Evolutionary conservation across 2,888 invertebrate species (phyloP).

Genomic region (Watsonalla cultraria): DNA sequence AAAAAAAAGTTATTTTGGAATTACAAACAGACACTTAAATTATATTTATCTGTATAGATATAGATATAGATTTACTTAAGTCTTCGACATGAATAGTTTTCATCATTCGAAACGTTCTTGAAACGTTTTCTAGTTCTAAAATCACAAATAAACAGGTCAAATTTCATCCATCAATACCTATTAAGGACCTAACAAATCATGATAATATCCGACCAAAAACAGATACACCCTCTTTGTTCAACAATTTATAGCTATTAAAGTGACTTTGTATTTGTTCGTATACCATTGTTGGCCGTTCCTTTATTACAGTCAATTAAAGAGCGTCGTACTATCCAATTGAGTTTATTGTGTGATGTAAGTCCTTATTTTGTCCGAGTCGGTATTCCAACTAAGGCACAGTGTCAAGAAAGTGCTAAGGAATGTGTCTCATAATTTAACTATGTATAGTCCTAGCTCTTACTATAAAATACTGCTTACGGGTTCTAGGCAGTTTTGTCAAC

Average conservation of each 20-base stretch:
- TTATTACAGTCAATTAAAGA: slow-evolving; percentile 63
- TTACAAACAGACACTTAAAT: no score
- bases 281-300: slow-evolving; percentile 28
- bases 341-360: slow-evolving; percentile 47
- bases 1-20: no score
- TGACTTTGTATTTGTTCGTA: slow-evolving; percentile 24
- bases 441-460: not conserved
- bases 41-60: no score
- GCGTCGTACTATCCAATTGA: slow-evolving; percentile 63
- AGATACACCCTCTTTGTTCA: slow-evolving; percentile 6
- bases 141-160: slow-evolving; percentile 21
- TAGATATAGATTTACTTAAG: no score
- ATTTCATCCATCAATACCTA: slow-evolving; percentile 26
- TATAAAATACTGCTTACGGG: no score
- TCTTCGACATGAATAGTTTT: no score
- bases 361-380: slow-evolving; percentile 13
- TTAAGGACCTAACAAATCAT: slow-evolving; percentile 25
- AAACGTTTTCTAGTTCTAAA: slow-evolving; percentile 1
- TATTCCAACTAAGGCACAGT: not conserved
- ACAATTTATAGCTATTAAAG: slow-evolving; percentile 2
- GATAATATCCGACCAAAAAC: slow-evolving; percentile 17
- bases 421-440: not conserved
- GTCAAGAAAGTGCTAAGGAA: not conserved
- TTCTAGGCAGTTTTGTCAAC: no score
- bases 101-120: no score